phyloP scores from a whole-genome alignment of 2,888 invertebrate species.

The Xanthia icteritia region DNA sequence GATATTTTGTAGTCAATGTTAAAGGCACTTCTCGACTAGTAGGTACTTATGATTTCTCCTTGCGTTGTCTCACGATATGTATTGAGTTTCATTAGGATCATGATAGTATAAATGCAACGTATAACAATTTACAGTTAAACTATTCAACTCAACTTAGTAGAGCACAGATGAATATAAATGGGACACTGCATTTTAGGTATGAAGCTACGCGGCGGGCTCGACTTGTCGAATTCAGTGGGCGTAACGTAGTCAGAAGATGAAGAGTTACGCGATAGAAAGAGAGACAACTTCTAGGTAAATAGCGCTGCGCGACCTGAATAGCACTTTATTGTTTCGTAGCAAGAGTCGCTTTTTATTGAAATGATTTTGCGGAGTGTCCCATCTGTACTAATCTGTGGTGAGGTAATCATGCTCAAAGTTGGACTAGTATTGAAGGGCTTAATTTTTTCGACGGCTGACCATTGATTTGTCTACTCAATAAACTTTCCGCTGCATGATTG shows the following conservation, averaged over 20 bases:
- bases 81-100: conserved; percentile 3
- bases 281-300: too few relatives aligned
- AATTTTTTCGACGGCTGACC: neutral
- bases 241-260: too few relatives aligned
- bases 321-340: too few relatives aligned
- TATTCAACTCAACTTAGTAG: neutral
- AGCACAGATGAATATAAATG: neutral
- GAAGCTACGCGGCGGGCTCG: too few relatives aligned
- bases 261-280: too few relatives aligned
- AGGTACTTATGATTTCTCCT: conserved; percentile 5
- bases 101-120: neutral
- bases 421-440: neutral
- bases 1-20: neutral
- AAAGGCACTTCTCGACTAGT: neutral
- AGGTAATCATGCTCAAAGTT: conserved; percentile 5
- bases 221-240: too few relatives aligned
- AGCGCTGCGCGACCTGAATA: too few relatives aligned
- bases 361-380: too few relatives aligned
- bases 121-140: neutral
- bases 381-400: too few relatives aligned
- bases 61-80: conserved; percentile 6
- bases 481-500: neutral
- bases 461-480: neutral
- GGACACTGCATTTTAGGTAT: too few relatives aligned
- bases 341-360: too few relatives aligned